Evolutionary conservation across 1,140 invertebrate species (phyloP).

Genomic region (Sitophilus oryzae): DNA sequence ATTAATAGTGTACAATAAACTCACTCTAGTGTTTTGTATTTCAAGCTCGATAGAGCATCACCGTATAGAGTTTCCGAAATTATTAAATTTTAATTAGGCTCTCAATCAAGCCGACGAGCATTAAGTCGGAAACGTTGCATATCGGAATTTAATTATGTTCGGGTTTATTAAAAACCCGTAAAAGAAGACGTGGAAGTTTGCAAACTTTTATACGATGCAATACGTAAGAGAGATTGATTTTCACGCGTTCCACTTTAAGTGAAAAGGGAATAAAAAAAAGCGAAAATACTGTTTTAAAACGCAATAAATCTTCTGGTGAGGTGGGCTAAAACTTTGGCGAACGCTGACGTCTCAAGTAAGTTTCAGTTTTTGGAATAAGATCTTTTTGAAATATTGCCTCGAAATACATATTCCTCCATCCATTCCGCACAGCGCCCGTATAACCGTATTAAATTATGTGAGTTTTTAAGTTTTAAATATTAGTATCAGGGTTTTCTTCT

Average conservation of each 20-base stretch:
- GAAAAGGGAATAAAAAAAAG: too few relatives aligned
- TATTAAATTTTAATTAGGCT: too few relatives aligned
- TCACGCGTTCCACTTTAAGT: neutral
- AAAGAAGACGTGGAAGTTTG: neutral
- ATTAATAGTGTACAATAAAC: too few relatives aligned
- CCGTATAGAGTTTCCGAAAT: too few relatives aligned
- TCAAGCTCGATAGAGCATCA: too few relatives aligned
- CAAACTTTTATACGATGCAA: neutral
- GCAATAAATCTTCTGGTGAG: slow-evolving; percentile 27
- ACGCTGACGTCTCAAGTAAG: slow-evolving; percentile 30
- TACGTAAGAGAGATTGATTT: slow-evolving; percentile 1
- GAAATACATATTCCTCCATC: slow-evolving; percentile 14
- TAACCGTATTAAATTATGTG: slow-evolving; percentile 17
- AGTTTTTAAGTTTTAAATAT: slow-evolving; percentile 10
- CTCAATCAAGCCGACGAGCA: too few relatives aligned
- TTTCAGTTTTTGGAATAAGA: slow-evolving; percentile 28
- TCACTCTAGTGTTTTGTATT: too few relatives aligned
- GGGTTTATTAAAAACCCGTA: slow-evolving; percentile 4
- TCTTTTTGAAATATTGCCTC: slow-evolving; percentile 27
- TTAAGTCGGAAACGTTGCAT: slow-evolving; percentile 1
- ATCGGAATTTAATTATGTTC: neutral
- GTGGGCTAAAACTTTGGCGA: slow-evolving; percentile 24
- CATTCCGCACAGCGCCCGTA: neutral
- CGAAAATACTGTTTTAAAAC: slow-evolving; percentile 31
- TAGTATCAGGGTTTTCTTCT: too few relatives aligned